A percentile compares a stretch with the other conserved stretches of the same genome.
Conservation (phyloP, 1,140 invertebrate genomes). For the Streblospio benedicti region DNA sequence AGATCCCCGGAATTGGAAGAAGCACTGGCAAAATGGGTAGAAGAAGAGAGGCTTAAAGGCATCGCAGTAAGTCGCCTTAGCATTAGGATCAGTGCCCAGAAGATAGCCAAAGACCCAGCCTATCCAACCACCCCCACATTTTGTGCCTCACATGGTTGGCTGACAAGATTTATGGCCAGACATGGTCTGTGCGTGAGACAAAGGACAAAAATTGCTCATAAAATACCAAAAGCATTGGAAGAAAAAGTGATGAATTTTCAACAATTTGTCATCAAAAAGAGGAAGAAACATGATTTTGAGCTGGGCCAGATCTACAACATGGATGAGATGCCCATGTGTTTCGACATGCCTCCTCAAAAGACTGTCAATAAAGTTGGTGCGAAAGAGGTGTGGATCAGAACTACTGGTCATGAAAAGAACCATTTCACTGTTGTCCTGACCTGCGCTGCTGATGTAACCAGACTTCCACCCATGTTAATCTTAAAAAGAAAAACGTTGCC, state of each 20-base stretch:
- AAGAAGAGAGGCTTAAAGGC: neutral
- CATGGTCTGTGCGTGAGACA: constrained; percentile 16
- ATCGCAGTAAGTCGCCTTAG: neutral
- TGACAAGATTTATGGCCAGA: constrained; percentile 17
- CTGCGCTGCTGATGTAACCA: constrained; percentile 18
- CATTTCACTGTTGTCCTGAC: constrained; percentile 18
- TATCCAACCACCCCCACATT: constrained; percentile 6
- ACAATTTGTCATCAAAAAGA: constrained; percentile 15
- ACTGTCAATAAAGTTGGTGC: constrained; percentile 21
- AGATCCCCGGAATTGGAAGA: neutral
- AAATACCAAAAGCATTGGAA: constrained; percentile 17
- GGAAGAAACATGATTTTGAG: constrained; percentile 8
- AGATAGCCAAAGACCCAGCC: neutral
- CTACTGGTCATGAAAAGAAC: constrained; percentile 18
- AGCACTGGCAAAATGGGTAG: neutral
- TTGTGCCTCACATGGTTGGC: constrained; percentile 20
- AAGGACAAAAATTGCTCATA: constrained; percentile 21
- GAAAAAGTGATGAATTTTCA: constrained; percentile 15
- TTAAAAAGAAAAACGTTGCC: constrained; percentile 19
- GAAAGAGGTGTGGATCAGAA: constrained; percentile 19
- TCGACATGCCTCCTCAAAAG: constrained; percentile 19
- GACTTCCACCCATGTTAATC: constrained; percentile 15
- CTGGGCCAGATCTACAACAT: constrained; percentile 22
- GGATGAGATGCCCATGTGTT: constrained; percentile 24
- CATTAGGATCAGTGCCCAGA: neutral